Conservation (phyloP, 2,888 invertebrate species). For the Platynereis dumerilii region DNA sequence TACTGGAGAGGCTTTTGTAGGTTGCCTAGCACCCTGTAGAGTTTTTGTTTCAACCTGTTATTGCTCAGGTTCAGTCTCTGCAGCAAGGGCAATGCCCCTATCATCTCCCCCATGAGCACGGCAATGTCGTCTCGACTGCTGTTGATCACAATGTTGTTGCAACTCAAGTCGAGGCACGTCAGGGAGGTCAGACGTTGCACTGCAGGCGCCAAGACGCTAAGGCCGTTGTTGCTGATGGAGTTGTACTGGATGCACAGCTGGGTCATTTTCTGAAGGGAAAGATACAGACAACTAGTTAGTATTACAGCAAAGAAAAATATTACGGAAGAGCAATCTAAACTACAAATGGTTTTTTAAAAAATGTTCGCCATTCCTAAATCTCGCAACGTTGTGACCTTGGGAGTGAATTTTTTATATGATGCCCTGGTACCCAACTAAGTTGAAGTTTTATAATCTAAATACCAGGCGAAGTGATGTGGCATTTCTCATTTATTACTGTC, state of each 20-base stretch:
- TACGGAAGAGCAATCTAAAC: not conserved
- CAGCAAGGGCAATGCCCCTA: conserved; percentile 42
- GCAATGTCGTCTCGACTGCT: conserved; percentile 40
- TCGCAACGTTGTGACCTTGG: not conserved
- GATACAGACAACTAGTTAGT: not conserved
- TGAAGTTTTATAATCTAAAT: not conserved
- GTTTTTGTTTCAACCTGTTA: conserved; percentile 48
- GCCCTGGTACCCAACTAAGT: no score
- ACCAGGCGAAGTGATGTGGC: no score
- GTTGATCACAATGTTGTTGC: conserved; percentile 50
- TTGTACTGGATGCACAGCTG: conserved; percentile 56
- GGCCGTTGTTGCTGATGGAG: conserved; percentile 47
- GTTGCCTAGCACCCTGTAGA: conserved; percentile 42
- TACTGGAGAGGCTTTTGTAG: conserved; percentile 46
- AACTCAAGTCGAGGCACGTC: conserved; percentile 55
- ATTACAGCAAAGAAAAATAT: not conserved
- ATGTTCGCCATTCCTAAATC: not conserved
- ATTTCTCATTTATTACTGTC: no score
- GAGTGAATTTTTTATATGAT: not conserved
- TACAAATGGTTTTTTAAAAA: not conserved
- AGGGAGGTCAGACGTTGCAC: conserved; percentile 46
- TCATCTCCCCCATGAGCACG: conserved; percentile 37
- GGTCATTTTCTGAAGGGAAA: conserved; percentile 46
- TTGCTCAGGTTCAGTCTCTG: conserved; percentile 55
- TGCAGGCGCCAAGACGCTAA: conserved; percentile 46